Base-by-base conservation (phyloP, 2,113 vertebrate genomes). In the Calonectris borealis region DNA sequence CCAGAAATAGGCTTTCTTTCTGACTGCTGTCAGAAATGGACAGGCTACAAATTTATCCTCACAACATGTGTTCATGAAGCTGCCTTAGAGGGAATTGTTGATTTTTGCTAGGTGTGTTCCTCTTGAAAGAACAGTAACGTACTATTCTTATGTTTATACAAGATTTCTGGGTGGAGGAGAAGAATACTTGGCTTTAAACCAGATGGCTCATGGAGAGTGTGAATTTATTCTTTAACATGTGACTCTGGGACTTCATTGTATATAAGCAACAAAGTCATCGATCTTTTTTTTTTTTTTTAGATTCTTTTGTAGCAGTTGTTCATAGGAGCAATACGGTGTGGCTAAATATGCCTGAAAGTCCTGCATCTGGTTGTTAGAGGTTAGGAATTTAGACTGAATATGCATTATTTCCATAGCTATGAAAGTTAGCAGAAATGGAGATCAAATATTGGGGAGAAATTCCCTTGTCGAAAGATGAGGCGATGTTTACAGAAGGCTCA, bases 51-150 rank as follows among this genome's bases (percentile, higher is more conserved):
- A 69, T 77, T 84, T 65, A 46, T 65, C 11, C 21, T 90, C 38
- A 34, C 72, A 51, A 68, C 68, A 84, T n/a, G 20, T 69, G 32
- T 85, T 89, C 3, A 5, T 68, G 29, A 77, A 79, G 32, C 10
- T 0, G 0, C 14, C 36, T 79, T 61, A 57, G 61, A 86, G 42
- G 29, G n/a, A 82, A 40, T 34, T 89, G 49, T 68, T 78, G 46
- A 27, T 75, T 90, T 96, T 89, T 84, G 20, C 42, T 73, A 85
- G 77, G 42, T 90, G 70, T 96, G 77, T 92, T 93, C 32, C 22
- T 77, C 75, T 84, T 79, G 89, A 55, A 86, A 71, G 60, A 94
- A 75, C 36, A 82, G 26, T 58, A 32, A 78, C 6, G 3, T 86
- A 17, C 38, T 92, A 2, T 68, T 86, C 36, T 52, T 75, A n/a